Base-by-base conservation (phyloP, 2,888 invertebrate species). In the Yponomeuta plumbellus region DNA sequence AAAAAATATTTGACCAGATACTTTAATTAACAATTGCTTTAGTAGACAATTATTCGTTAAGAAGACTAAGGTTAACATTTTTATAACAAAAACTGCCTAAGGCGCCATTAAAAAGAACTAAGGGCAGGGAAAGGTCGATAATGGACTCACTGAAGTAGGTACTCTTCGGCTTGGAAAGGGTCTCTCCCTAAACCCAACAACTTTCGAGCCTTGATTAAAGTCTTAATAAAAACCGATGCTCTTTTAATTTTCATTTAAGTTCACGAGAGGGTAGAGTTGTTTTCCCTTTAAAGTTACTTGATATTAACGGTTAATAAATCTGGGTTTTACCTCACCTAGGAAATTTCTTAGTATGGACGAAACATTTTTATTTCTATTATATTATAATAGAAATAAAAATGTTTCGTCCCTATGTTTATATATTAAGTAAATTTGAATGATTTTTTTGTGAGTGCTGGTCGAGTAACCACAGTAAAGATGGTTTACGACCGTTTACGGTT, bases 141-240 rank as follows among this genome's bases (percentile, higher is more conserved):
- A 88, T 85, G 86, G 76, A 17, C 77, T 80, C 80, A 83, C 82
- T 86, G 86, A 87, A 85, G 80, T 84, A 81, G 77, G 71, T 77
- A 72, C 75, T 74, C 76, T 74, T 74, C 70, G 72, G 44, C 17
- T 52, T 52, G 67, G 69, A 69, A 76, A 80, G 83, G 86, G 86
- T 76, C 73, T 74, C 78, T 79, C 81, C 86, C 87, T 82, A 74
- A 73, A 70, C 75, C 78, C 80, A 77, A 79, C 73, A 81, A 85
- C 85, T 83, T 85, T 86, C 85, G 86, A 87, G 88, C 87, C 88
- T 85, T 86, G 79, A 86, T 88, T 84, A 84, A 83, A 79, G 79
- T 82, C 83, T 85, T 88, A 85, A 89, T 88, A 81, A 78, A 52
- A 79, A 83, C 81, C 83, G 75, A 80, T 85, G 44, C 86, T 85